phyloP scores from a whole-genome alignment of 2,888 invertebrate species.

The Synanthedon andrenaeformis region DNA sequence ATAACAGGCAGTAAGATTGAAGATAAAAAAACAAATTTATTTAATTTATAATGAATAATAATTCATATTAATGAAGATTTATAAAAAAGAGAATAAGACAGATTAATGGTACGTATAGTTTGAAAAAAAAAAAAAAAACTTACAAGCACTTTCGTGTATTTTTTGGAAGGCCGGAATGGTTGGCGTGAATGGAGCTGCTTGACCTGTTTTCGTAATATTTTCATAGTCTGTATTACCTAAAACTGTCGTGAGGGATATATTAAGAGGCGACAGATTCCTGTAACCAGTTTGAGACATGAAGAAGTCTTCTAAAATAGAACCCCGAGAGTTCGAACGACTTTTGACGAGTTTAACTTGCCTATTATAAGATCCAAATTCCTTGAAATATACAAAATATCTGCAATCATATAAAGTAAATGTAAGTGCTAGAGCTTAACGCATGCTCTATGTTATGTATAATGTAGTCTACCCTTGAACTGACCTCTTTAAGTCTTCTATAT shows the following conservation, averaged over 20 bases:
- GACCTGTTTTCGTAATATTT: slow-evolving; percentile 10
- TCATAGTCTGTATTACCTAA: slow-evolving; percentile 42
- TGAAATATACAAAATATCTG: slow-evolving; percentile 69
- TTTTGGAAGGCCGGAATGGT: slow-evolving; percentile 35
- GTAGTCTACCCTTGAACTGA: slow-evolving; percentile 8
- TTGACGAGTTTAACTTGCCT: slow-evolving; percentile 56
- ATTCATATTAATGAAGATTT: neutral
- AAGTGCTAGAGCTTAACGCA: too few relatives aligned
- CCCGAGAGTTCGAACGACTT: slow-evolving; percentile 58
- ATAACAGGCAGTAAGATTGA: too few relatives aligned
- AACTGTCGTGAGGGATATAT: slow-evolving; percentile 32
- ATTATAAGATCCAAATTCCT: slow-evolving; percentile 65
- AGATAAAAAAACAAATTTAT: too few relatives aligned
- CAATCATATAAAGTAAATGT: slow-evolving; percentile 14
- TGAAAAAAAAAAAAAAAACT: slow-evolving; percentile 14
- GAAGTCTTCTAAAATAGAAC: slow-evolving; percentile 56
- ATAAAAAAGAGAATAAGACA: neutral
- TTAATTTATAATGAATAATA: too few relatives aligned
- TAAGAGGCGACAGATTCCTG: slow-evolving; percentile 31
- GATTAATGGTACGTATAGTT: too few relatives aligned
- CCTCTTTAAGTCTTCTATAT: slow-evolving; percentile 68
- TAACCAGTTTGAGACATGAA: slow-evolving; percentile 26
- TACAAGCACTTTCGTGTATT: slow-evolving; percentile 50
- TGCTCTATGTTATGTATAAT: too few relatives aligned
- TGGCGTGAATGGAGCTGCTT: slow-evolving; percentile 25